Percentiles rank a stretch among this genome's conserved stretches.
phyloP scores from a whole-genome alignment of 2,113 vertebrate species.

The Ameiurus melas region DNA sequence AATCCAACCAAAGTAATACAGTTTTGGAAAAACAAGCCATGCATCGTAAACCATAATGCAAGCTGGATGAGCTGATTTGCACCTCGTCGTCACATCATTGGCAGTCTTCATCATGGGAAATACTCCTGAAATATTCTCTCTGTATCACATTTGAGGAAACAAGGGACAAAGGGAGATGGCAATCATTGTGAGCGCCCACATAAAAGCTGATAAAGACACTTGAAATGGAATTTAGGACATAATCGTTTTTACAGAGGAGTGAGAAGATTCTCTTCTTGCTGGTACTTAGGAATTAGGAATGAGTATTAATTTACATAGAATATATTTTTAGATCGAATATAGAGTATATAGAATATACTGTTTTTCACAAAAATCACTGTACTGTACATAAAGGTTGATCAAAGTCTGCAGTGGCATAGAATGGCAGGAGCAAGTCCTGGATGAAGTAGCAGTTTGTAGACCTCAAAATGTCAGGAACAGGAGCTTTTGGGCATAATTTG shows the following conservation, averaged over 20 bases:
- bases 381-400: not conserved
- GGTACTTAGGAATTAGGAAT: not conserved
- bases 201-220: conserved; percentile 25
- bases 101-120: not conserved
- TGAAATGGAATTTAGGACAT: not conserved
- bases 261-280: not conserved
- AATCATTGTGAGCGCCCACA: not conserved
- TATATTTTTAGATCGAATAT: not conserved
- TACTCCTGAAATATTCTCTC: conserved; percentile 10
- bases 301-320: not conserved
- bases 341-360: not conserved
- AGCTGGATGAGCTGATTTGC: conserved; percentile 17
- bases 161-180: not conserved
- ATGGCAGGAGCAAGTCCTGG: too few relatives aligned
- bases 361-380: not conserved
- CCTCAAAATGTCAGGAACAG: not conserved
- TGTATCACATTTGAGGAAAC: conserved; percentile 18
- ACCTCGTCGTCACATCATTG: conserved; percentile 19
- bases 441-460: not conserved
- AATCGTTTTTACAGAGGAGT: not conserved
- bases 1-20: conserved; percentile 17
- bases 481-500: not conserved
- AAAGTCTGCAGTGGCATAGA: not conserved
- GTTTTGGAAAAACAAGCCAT: not conserved
- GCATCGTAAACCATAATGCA: not conserved